Base-by-base conservation (phyloP, 2,113 vertebrate genomes). In the Scytalopus superciliaris region DNA sequence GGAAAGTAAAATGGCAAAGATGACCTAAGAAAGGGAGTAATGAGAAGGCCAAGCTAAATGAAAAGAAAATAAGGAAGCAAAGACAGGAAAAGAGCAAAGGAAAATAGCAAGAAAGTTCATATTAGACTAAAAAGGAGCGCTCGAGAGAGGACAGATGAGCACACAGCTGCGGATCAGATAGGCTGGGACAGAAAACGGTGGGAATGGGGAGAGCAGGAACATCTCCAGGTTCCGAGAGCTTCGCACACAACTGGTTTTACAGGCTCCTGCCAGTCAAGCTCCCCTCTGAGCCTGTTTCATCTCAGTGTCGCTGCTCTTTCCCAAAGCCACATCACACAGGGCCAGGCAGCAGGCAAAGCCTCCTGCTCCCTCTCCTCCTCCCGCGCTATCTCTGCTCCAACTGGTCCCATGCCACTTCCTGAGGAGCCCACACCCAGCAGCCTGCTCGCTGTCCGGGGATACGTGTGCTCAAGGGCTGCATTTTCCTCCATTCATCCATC, bases 311-410 rank as follows among this genome's bases (percentile, higher is more conserved):
- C 40, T 52, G 64, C 49, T 22, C 53, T 55, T n/a, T 14, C 24
- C 7, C 25, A 45, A 95, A 84, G 5, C 92, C 95, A 95, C 90
- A 90, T 60, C 92, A 91, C 76, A 92, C 35, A 21, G 72, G 60
- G 85, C 72, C 52, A 39, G 55, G 82, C 67, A 70, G 72, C 75
- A 67, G 17, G 42, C 39, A 86, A 81, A 89, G 64, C 19, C 3
- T 56, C 79, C 78, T 28, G 42, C 42, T 74, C 55, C 78, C 33
- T 75, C 45, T 27, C 24, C 76, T 55, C 40, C 67, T 64, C 45
- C 63, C 9, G 74, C 0, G 0, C 49, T 50, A 66, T 24, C 87
- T 69, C 68, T 44, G 35, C 86, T 73, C 42, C 45, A 30, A 11
- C 75, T 47, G 80, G 22, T 63, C 35, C 85, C 68, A 14, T 10